These are phyloP conservation scores for Lasiommata megera DNA, from an alignment of 2,888 invertebrate species.

Conservation along the genomic window DNA sequence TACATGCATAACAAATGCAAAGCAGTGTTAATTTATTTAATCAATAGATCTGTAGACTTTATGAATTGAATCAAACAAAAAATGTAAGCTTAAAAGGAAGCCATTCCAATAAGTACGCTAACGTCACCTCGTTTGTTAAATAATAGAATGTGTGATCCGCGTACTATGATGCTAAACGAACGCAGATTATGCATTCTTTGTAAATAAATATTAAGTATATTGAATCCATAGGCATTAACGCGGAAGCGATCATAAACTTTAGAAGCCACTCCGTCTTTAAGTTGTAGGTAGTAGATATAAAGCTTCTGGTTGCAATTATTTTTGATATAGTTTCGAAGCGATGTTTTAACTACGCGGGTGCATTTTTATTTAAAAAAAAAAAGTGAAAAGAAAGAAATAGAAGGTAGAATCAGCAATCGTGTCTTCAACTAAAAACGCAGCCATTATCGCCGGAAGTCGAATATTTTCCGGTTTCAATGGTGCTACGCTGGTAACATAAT, in stretches of 20 bases:
- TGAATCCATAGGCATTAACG: conserved; percentile 59
- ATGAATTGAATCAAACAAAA: conserved; percentile 59
- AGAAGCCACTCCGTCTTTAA: conserved; percentile 67
- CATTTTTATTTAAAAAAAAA: conserved; percentile 72
- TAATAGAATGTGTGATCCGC: conserved; percentile 66
- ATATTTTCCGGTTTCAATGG: conserved; percentile 62
- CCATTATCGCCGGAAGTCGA: conserved; percentile 64
- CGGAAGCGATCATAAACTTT: conserved; percentile 66
- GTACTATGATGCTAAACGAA: conserved; percentile 67
- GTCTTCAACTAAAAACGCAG: conserved; percentile 73
- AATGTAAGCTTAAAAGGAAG: conserved; percentile 68
- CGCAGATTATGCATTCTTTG: conserved; percentile 54
- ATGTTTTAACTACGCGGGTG: conserved; percentile 75
- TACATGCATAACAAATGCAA: conserved; percentile 80
- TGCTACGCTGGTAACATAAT: conserved; percentile 58
- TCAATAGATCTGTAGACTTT: conserved; percentile 41
- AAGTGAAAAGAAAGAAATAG: conserved; percentile 75
- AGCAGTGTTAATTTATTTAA: conserved; percentile 70
- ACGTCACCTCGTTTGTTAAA: conserved; percentile 53
- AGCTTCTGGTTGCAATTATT: conserved; percentile 70
- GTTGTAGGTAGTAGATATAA: conserved; percentile 46
- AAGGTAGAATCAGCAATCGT: conserved; percentile 75
- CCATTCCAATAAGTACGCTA: conserved; percentile 72
- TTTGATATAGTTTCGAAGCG: conserved; percentile 68
- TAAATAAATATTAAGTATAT: conserved; percentile 41